Percentiles rank a stretch among this genome's conserved stretches.
These are phyloP conservation scores for Euura saliciscinereae DNA, from an alignment of 1,140 invertebrate genomes.

Conservation along the genomic window DNA sequence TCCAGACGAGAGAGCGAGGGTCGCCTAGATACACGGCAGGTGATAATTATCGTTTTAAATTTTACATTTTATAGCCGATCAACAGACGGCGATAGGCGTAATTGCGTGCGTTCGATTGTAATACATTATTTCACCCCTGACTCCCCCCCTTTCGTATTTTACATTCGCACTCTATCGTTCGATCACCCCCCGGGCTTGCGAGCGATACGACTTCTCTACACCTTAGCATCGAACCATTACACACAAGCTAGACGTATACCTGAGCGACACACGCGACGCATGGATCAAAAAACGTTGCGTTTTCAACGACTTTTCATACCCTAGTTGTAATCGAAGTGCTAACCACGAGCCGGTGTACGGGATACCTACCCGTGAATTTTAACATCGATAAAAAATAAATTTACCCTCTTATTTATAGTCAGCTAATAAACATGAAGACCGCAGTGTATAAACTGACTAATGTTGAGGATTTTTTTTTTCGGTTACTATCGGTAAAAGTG, in stretches of 20 bases:
- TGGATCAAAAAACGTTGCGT: background rate
- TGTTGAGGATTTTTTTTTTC: background rate
- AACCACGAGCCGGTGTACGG: no score
- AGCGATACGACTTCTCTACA: constrained; percentile 8
- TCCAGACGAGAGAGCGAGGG: constrained; percentile 19
- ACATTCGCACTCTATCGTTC: constrained; percentile 27
- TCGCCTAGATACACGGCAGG: constrained; percentile 42
- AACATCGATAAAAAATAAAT: no score
- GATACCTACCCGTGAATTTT: no score
- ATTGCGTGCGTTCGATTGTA: constrained; percentile 46
- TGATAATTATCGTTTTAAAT: constrained; percentile 47
- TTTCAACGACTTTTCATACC: background rate
- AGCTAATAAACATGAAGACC: no score
- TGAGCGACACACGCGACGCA: background rate
- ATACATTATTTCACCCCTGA: constrained; percentile 26
- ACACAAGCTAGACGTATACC: background rate
- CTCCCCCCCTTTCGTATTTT: constrained; percentile 17
- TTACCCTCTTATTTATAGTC: no score
- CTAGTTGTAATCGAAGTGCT: no score
- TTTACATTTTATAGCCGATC: constrained; percentile 45
- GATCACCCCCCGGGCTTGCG: constrained; percentile 25
- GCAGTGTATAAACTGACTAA: no score
- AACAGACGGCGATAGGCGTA: constrained; percentile 35
- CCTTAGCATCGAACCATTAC: background rate
- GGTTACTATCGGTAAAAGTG: background rate